phyloP scores from a whole-genome alignment of 1,140 invertebrate genomes.

The Sminthurides bifidus region DNA sequence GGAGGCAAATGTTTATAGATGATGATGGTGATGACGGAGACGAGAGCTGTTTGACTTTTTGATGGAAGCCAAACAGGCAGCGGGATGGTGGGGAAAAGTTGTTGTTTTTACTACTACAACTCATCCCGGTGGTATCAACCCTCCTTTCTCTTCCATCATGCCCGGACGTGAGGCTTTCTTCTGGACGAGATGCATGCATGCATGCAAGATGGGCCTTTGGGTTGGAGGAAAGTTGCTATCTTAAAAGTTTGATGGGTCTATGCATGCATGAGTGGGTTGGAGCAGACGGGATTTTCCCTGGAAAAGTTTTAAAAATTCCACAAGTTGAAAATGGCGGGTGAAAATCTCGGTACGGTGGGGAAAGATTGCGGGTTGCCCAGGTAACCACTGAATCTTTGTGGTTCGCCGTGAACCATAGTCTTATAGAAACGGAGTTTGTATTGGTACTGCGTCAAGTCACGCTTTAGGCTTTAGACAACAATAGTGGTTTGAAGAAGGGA shows the following conservation, averaged over 20 bases:
- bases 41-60: neutral
- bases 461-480: no score
- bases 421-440: neutral
- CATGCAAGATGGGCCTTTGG: neutral
- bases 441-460: no score
- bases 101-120: no score
- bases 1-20: conserved; percentile 8
- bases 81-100: no score
- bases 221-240: neutral
- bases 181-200: neutral
- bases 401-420: neutral
- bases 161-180: neutral
- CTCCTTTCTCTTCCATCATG: no score
- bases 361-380: neutral
- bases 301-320: conserved; percentile 2
- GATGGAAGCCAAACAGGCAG: neutral
- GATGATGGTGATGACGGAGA: neutral
- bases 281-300: neutral
- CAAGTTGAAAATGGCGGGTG: conserved; percentile 6
- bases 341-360: neutral
- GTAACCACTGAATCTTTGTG: neutral
- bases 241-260: conserved; percentile 12
- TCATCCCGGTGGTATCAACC: neutral
- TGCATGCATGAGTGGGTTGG: conserved; percentile 7
- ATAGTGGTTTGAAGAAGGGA: no score